Conservation (phyloP, 2,888 invertebrate species). For the Spodoptera picta region DNA sequence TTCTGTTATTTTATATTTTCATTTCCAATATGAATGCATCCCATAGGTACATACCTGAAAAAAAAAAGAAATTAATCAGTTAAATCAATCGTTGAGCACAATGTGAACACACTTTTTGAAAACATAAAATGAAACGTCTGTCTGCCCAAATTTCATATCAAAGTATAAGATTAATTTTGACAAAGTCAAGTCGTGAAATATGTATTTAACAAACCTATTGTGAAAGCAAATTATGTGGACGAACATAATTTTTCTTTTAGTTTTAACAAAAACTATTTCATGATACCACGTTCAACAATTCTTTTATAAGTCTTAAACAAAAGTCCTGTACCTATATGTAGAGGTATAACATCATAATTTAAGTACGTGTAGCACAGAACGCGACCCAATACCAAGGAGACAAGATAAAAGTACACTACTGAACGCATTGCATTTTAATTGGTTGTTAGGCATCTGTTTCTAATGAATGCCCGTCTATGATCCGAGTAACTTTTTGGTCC, state of each 20-base stretch:
- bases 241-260: too few relatives aligned
- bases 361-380: constrained; percentile 29
- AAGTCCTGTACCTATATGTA: neutral
- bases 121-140: constrained; percentile 16
- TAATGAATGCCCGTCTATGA: constrained; percentile 73
- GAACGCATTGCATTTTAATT: constrained; percentile 64
- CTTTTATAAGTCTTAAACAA: neutral
- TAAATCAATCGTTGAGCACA: neutral
- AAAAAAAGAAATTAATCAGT: constrained; percentile 34
- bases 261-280: too few relatives aligned
- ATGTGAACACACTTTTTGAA: neutral
- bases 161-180: too few relatives aligned
- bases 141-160: too few relatives aligned
- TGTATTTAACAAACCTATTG: too few relatives aligned
- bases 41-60: constrained; percentile 66
- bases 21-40: neutral
- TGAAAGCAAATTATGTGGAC: too few relatives aligned
- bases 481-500: constrained; percentile 57
- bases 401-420: constrained; percentile 44
- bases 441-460: constrained; percentile 79
- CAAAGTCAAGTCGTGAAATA: too few relatives aligned
- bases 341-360: neutral
- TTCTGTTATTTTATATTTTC: too few relatives aligned
- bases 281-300: too few relatives aligned
- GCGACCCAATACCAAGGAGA: constrained; percentile 46